A percentile compares a stretch with the other conserved stretches of the same genome.
Evolutionary conservation across 1,140 invertebrate species (phyloP).

Genomic region (Drosophila simulans): DNA sequence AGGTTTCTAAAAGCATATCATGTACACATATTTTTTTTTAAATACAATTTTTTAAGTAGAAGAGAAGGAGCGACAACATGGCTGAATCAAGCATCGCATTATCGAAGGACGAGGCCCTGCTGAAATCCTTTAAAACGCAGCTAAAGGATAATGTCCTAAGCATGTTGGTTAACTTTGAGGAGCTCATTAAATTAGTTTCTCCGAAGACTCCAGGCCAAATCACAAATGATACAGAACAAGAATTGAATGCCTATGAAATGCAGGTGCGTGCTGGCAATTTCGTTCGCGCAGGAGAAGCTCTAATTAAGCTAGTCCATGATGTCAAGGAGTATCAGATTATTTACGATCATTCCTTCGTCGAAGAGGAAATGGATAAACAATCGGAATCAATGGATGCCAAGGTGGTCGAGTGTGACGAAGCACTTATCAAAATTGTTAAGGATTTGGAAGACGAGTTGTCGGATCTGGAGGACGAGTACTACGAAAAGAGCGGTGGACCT

Average conservation of each 20-base stretch:
- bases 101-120: constrained; percentile 92
- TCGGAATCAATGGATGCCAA: constrained; percentile 94
- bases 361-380: constrained; percentile 96
- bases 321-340: constrained; percentile 94
- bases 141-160: constrained; percentile 97
- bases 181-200: constrained; percentile 96
- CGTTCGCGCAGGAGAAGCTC: constrained; percentile 95
- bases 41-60: neutral
- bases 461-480: constrained; percentile 98
- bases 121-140: constrained; percentile 96
- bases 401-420: constrained; percentile 96
- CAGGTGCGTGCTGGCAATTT: constrained; percentile 97
- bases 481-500: constrained; percentile 77
- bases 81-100: constrained; percentile 87
- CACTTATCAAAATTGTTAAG: constrained; percentile 94
- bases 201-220: constrained; percentile 91
- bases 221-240: constrained; percentile 94
- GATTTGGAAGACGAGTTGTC: constrained; percentile 97
- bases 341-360: constrained; percentile 96
- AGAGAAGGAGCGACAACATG: constrained; percentile 8
- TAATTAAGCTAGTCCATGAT: constrained; percentile 98
- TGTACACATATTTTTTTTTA: neutral
- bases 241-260: constrained; percentile 98
- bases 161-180: constrained; percentile 98
- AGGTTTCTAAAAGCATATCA: neutral